Conservation (phyloP, 2,113 vertebrate species). For the Eulemur macaco region DNA sequence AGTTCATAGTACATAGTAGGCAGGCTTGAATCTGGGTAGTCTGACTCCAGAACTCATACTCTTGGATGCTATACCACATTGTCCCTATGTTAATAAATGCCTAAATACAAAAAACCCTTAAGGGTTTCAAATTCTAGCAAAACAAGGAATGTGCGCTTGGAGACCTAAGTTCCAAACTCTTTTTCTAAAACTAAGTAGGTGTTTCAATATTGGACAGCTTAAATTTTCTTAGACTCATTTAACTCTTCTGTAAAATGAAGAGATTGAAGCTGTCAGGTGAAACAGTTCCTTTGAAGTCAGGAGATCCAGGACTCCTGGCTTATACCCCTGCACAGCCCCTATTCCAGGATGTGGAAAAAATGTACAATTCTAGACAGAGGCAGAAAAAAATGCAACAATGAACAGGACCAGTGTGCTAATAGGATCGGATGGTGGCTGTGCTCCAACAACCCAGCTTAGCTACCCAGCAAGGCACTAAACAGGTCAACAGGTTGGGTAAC, state of each 20-base stretch:
- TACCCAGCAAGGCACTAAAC: fast-evolving
- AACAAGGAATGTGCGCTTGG: neutral
- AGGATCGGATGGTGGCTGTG: neutral
- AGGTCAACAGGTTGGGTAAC: neutral
- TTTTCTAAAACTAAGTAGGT: neutral
- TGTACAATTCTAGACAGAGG: neutral
- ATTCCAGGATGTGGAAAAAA: neutral
- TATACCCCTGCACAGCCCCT: neutral
- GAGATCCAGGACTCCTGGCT: neutral
- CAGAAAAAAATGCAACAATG: neutral
- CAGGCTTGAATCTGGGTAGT: neutral
- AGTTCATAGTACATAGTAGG: fast-evolving
- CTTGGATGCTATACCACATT: fast-evolving
- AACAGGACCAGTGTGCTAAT: neutral
- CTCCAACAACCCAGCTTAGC: neutral
- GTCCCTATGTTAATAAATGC: fast-evolving
- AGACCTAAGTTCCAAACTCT: neutral
- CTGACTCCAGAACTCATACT: neutral
- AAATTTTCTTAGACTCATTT: neutral
- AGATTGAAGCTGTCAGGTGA: neutral
- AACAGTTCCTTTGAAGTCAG: neutral
- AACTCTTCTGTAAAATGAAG: neutral
- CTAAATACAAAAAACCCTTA: neutral
- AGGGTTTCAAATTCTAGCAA: neutral
- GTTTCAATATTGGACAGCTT: neutral